A percentile compares a stretch with the other conserved stretches of the same genome.
Conservation (phyloP, 2,113 vertebrate genomes). For the Atherinomorus stipes region DNA sequence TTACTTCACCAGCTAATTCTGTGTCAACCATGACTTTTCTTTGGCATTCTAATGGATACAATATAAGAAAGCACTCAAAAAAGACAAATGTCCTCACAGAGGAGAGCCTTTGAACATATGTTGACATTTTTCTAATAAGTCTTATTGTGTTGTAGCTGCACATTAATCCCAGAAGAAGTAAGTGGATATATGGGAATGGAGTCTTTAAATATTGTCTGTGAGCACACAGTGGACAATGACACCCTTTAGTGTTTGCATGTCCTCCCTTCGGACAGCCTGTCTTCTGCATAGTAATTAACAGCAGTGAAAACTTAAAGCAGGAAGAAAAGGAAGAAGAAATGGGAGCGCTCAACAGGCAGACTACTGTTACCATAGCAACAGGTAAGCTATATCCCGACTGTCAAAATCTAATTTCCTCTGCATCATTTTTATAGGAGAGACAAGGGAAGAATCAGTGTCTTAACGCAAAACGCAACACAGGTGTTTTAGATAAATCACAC, state of each 20-base stretch:
- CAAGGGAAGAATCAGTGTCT: conserved; percentile 16
- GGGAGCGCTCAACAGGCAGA: conserved; percentile 49
- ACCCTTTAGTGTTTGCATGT: conserved; percentile 33
- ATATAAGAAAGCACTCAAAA: background rate
- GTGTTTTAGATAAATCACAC: conserved; percentile 33
- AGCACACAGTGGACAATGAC: conserved; percentile 23
- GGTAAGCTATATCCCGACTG: conserved; percentile 60
- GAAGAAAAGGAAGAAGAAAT: conserved; percentile 19
- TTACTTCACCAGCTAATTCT: background rate
- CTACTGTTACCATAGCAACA: conserved; percentile 69
- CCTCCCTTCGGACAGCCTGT: conserved; percentile 34
- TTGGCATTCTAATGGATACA: background rate
- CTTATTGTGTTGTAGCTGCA: background rate
- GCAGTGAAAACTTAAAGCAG: conserved; percentile 37
- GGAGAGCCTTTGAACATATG: background rate
- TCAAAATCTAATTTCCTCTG: conserved; percentile 67
- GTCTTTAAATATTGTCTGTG: background rate
- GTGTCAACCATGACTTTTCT: background rate
- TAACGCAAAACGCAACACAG: conserved; percentile 29
- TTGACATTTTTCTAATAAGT: conserved; percentile 8
- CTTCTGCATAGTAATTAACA: conserved; percentile 49
- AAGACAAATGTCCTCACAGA: background rate
- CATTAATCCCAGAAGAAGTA: conserved; percentile 3
- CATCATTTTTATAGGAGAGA: conserved; percentile 49
- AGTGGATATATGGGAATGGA: conserved; percentile 6